phyloP scores from a whole-genome alignment of 2,888 invertebrate genomes.

The Drosophila mettleri region DNA sequence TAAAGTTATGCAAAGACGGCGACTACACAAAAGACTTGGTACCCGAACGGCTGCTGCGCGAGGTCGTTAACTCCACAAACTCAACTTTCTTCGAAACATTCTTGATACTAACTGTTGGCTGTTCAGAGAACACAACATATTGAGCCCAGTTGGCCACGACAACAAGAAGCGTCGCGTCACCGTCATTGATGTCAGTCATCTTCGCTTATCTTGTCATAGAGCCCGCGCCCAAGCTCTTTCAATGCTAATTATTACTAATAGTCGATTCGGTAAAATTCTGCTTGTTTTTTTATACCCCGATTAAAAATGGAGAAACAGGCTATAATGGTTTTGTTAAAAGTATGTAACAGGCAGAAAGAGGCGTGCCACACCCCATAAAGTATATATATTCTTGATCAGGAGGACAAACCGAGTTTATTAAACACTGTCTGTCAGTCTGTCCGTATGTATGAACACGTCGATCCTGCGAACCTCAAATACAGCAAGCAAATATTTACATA shows the following conservation, averaged over 20 bases:
- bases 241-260: slow-evolving; percentile 49
- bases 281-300: slow-evolving; percentile 36
- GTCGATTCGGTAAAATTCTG: slow-evolving; percentile 39
- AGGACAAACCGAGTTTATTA: too few relatives aligned
- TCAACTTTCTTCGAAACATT: slow-evolving; percentile 59
- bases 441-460: too few relatives aligned
- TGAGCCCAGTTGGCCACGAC: slow-evolving; percentile 2
- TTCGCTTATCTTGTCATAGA: slow-evolving; percentile 22
- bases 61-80: slow-evolving; percentile 61
- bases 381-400: too few relatives aligned
- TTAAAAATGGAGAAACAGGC: too few relatives aligned
- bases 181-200: neutral
- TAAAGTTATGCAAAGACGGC: slow-evolving; percentile 47
- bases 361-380: too few relatives aligned
- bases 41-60: slow-evolving; percentile 37
- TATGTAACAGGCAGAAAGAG: too few relatives aligned
- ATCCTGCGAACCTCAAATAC: too few relatives aligned
- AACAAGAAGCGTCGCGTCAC: neutral
- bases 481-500: too few relatives aligned
- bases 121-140: slow-evolving; percentile 12
- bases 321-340: too few relatives aligned
- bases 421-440: too few relatives aligned
- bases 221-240: slow-evolving; percentile 51
- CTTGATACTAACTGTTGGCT: slow-evolving; percentile 50
- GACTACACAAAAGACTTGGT: slow-evolving; percentile 37